phyloP scores from a whole-genome alignment of 2,888 invertebrate genomes.

The Lagria hirta region DNA sequence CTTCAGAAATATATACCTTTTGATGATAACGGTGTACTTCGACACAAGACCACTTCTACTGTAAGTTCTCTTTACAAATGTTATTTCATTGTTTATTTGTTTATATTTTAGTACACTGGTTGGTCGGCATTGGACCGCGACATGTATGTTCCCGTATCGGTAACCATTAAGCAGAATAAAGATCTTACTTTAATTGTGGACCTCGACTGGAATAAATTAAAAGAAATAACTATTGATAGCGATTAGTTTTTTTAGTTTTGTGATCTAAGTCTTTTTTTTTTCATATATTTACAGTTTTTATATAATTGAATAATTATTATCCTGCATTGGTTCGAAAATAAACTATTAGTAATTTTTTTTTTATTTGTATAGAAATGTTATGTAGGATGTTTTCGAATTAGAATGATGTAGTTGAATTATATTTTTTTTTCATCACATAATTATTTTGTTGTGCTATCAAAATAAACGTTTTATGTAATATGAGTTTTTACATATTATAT shows the following conservation, averaged over 20 bases:
- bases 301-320: too few relatives aligned
- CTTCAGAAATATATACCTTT: constrained; percentile 56
- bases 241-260: constrained; percentile 44
- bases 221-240: constrained; percentile 46
- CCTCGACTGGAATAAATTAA: constrained; percentile 50
- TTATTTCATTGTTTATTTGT: constrained; percentile 2
- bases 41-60: constrained; percentile 52
- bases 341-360: too few relatives aligned
- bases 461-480: too few relatives aligned
- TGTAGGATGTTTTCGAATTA: too few relatives aligned
- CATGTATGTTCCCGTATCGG: constrained; percentile 49
- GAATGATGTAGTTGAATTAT: too few relatives aligned
- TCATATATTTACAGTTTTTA: too few relatives aligned
- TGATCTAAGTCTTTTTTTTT: not conserved
- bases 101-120: constrained; percentile 49
- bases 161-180: constrained; percentile 46
- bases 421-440: too few relatives aligned
- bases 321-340: too few relatives aligned
- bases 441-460: too few relatives aligned
- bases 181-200: constrained; percentile 48
- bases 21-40: constrained; percentile 46
- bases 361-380: too few relatives aligned
- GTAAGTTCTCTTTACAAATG: constrained; percentile 34
- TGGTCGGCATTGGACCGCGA: constrained; percentile 53
- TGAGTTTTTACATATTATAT: too few relatives aligned